phyloP scores from a whole-genome alignment of 2,797 vertebrate species.

The Amniataba percoides region DNA sequence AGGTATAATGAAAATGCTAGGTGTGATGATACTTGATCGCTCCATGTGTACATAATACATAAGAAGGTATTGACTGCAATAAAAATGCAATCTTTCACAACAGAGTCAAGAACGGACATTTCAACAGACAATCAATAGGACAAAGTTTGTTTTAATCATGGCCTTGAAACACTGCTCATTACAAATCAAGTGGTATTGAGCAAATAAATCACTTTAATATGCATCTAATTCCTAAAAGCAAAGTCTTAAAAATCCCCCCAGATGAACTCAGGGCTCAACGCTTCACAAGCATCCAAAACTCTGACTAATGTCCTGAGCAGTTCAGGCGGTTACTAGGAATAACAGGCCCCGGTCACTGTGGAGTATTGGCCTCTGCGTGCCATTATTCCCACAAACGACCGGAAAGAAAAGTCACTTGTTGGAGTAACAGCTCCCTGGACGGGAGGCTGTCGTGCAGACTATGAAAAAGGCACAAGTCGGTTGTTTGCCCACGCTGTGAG shows the following conservation, averaged over 20 bases:
- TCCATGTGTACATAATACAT: constrained; percentile 46
- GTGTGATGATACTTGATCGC: constrained; percentile 27
- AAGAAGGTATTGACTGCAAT: constrained; percentile 31
- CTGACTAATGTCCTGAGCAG: constrained; percentile 78
- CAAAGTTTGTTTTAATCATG: constrained; percentile 58
- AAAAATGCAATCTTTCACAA: constrained; percentile 36
- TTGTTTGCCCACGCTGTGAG: constrained; percentile 69
- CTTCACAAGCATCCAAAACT: constrained; percentile 66
- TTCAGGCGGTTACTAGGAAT: constrained; percentile 80
- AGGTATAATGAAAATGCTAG: constrained; percentile 11
- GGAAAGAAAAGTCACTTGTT: constrained; percentile 84
- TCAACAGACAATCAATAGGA: constrained; percentile 56
- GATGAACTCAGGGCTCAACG: constrained; percentile 38
- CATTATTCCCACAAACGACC: constrained; percentile 80
- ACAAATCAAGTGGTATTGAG: constrained; percentile 60
- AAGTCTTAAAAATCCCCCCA: constrained; percentile 26
- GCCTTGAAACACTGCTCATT: constrained; percentile 64
- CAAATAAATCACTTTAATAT: constrained; percentile 64
- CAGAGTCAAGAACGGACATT: constrained; percentile 31
- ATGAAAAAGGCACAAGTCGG: constrained; percentile 67
- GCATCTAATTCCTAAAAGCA: constrained; percentile 55
- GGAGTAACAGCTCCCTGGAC: constrained; percentile 82
- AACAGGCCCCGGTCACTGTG: constrained; percentile 72
- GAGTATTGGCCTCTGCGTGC: constrained; percentile 70
- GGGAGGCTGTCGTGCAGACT: constrained; percentile 68